Percentiles rank a stretch among this genome's conserved stretches.
Evolutionary conservation across 2,113 vertebrate species (phyloP).

Genomic region (Crotalus viridis): DNA sequence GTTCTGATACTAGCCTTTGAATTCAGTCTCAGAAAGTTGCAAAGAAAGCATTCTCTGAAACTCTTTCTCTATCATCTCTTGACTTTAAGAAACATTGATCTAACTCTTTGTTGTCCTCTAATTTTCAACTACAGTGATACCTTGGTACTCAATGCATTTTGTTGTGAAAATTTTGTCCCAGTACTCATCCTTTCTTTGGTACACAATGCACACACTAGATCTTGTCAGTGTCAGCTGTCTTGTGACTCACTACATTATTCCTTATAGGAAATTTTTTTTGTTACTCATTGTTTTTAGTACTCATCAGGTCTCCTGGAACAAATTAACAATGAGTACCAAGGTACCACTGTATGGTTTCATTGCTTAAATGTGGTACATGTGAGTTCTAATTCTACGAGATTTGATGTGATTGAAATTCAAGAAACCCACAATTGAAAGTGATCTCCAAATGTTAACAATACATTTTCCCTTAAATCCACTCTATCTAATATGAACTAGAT

Average conservation of each 20-base stretch:
- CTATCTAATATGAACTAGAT: slow-evolving; percentile 83
- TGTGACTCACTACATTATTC: background rate
- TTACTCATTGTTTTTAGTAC: background rate
- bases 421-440: slow-evolving; percentile 87
- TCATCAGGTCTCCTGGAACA: background rate
- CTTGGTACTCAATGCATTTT: background rate
- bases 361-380: background rate
- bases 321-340: background rate
- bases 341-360: background rate
- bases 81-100: background rate
- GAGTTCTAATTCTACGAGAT: slow-evolving; percentile 54
- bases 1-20: background rate
- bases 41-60: background rate
- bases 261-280: background rate
- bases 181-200: background rate
- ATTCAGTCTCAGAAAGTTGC: background rate
- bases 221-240: background rate
- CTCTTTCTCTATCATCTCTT: background rate
- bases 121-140: background rate
- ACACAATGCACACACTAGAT: background rate
- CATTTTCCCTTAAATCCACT: slow-evolving; percentile 85
- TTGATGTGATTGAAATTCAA: slow-evolving; percentile 87
- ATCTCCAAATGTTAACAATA: slow-evolving; percentile 91
- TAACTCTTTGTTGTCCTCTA: background rate
- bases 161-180: background rate